Conservation (phyloP, 1,140 invertebrate species). For the Apis cerana region DNA sequence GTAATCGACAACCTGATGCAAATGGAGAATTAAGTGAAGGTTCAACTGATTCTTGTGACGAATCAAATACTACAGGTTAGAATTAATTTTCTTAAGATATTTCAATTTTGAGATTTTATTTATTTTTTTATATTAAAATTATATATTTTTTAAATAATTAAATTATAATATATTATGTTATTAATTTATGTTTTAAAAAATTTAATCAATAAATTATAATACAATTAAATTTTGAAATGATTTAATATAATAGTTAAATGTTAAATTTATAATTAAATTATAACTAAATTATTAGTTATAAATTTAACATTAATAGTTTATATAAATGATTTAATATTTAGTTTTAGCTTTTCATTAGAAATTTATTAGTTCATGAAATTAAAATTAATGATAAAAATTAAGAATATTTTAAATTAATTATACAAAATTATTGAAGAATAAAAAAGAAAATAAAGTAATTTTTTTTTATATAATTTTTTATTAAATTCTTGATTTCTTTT, state of each 20-base stretch:
- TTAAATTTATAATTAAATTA: neutral
- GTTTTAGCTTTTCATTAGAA: neutral
- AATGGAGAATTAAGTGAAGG: constrained; percentile 79
- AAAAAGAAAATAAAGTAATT: too few species aligned
- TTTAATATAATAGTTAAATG: neutral
- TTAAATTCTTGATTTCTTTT: neutral
- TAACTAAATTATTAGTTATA: neutral
- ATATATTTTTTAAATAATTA: neutral
- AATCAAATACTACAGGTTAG: constrained; percentile 73
- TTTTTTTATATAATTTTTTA: neutral
- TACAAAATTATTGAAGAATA: too few species aligned
- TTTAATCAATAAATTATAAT: neutral
- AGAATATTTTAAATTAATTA: neutral
- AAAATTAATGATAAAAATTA: neutral
- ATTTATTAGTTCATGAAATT: neutral
- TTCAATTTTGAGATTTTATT: neutral
- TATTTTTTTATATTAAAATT: neutral
- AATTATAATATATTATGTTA: neutral
- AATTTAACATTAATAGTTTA: too few species aligned
- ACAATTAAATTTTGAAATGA: neutral
- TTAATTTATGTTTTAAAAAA: neutral
- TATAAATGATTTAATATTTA: too few species aligned
- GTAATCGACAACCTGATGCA: constrained; percentile 83
- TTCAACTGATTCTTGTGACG: constrained; percentile 85
- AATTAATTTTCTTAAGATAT: constrained; percentile 5